These are phyloP conservation scores for Heliothis subflexa DNA, from an alignment of 1,140 invertebrate genomes.

Conservation along the genomic window DNA sequence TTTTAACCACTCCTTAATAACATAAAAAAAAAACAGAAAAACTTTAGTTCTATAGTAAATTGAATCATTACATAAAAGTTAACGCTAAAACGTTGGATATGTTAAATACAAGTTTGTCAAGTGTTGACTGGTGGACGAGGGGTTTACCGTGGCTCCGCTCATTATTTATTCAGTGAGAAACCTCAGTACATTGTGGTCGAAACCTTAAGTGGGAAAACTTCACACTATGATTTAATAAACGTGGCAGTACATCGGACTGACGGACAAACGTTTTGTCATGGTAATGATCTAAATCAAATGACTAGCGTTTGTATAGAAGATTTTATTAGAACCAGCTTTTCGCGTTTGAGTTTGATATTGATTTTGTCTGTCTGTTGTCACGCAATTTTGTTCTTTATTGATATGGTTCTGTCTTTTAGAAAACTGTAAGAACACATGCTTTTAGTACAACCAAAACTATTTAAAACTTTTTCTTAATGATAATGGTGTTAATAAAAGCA, in stretches of 20 bases:
- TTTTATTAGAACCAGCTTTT: neutral
- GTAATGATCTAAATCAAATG: slow-evolving; percentile 3
- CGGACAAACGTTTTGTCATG: neutral
- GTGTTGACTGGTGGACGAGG: slow-evolving; percentile 49
- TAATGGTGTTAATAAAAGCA: no score
- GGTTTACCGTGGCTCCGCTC: slow-evolving; percentile 39
- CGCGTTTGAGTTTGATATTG: no score
- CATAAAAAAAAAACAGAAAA: no score
- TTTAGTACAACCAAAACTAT: no score
- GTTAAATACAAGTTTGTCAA: slow-evolving; percentile 45
- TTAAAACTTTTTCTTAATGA: no score
- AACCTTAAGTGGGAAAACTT: slow-evolving; percentile 51
- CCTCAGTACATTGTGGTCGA: slow-evolving; percentile 48
- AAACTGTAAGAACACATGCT: no score
- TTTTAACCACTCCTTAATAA: no score
- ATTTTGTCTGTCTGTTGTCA: no score
- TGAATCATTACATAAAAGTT: slow-evolving; percentile 24
- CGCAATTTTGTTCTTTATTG: no score
- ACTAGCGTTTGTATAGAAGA: neutral
- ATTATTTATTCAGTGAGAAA: slow-evolving; percentile 55
- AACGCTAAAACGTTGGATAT: slow-evolving; percentile 32
- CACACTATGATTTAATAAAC: slow-evolving; percentile 51
- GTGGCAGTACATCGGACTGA: neutral
- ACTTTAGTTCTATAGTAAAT: neutral
- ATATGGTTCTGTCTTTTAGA: no score